phyloP scores from a whole-genome alignment of 2,113 vertebrate genomes.

The Prionailurus viverrinus region DNA sequence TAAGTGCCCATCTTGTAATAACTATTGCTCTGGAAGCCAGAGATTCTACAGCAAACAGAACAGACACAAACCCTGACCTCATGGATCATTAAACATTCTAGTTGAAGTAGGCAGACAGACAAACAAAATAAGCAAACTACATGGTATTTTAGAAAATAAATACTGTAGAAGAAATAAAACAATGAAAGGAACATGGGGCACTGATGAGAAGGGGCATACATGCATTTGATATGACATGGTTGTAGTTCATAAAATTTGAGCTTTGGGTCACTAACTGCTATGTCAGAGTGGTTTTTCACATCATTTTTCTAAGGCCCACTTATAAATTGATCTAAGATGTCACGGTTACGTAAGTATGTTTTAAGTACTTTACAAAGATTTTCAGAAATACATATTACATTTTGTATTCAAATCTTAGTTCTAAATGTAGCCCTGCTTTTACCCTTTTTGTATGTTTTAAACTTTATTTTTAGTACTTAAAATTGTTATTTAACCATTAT shows the following conservation, averaged over 20 bases:
- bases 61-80: neutral
- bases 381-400: neutral
- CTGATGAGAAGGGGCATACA: neutral
- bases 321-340: neutral
- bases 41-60: neutral
- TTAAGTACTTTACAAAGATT: neutral
- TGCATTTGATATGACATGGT: neutral
- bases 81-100: neutral
- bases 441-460: neutral
- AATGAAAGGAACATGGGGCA: neutral
- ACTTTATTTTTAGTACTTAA: slow-evolving; percentile 24
- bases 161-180: neutral
- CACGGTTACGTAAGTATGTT: neutral
- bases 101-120: neutral
- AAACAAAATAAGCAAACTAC: neutral
- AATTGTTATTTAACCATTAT: neutral
- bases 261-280: neutral
- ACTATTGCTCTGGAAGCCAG: neutral
- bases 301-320: neutral
- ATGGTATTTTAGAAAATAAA: neutral
- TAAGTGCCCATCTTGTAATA: neutral
- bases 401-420: slow-evolving; percentile 28
- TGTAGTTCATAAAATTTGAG: neutral
- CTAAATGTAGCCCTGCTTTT: neutral
- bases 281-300: neutral